A percentile compares a stretch with the other conserved stretches of the same genome.
phyloP scores from a whole-genome alignment of 1,140 invertebrate species.

The Lasioglossum albipes region DNA sequence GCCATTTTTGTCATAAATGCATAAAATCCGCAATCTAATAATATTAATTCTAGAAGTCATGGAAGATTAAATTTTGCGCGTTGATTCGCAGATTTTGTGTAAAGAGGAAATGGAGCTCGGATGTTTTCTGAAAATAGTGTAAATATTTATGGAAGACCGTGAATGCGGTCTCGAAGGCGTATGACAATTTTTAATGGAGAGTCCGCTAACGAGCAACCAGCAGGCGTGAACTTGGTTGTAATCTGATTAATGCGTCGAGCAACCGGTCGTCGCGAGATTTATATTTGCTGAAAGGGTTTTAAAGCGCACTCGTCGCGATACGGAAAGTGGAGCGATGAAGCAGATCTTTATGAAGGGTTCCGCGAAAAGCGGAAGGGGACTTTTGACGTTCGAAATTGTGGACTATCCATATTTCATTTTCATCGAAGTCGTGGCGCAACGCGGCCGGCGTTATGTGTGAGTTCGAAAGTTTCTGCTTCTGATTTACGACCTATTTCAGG shows the following conservation, averaged over 20 bases:
- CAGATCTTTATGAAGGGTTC: constrained; percentile 3
- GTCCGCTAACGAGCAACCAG: background rate
- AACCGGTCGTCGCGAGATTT: background rate
- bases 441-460: too few relatives aligned
- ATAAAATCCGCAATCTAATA: too few relatives aligned
- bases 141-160: too few relatives aligned
- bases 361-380: background rate
- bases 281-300: background rate
- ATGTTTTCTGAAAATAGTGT: too few relatives aligned
- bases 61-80: too few relatives aligned
- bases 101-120: too few relatives aligned
- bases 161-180: too few relatives aligned
- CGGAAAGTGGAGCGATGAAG: background rate
- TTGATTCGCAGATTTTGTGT: too few relatives aligned
- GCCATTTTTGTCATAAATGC: too few relatives aligned
- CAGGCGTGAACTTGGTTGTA: background rate
- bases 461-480: background rate
- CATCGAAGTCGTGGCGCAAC: background rate
- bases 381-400: background rate
- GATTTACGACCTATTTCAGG: background rate
- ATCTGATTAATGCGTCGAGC: constrained; percentile 13
- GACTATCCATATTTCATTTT: constrained; percentile 1
- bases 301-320: background rate
- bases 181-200: background rate
- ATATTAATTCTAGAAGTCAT: too few relatives aligned